Conservation (phyloP, 2,113 vertebrate genomes). For the Pteronura brasiliensis region DNA sequence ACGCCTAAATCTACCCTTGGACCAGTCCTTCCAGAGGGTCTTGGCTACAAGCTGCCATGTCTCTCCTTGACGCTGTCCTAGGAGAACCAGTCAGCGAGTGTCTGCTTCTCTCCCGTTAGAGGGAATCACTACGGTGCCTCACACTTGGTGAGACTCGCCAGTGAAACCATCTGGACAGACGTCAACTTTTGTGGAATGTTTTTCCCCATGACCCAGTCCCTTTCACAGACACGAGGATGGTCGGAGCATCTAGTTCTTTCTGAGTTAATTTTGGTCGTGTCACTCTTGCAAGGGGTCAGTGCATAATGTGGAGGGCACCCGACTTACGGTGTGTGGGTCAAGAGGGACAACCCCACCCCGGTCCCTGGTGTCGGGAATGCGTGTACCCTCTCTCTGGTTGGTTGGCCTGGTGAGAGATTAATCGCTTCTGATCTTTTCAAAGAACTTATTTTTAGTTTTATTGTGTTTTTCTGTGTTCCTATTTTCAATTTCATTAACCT, state of each 20-base stretch:
- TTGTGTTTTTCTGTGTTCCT: neutral
- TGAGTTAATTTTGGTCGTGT: neutral
- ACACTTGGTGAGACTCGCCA: neutral
- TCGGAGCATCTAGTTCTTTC: neutral
- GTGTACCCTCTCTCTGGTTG: neutral
- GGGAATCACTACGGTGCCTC: neutral
- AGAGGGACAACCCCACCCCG: neutral
- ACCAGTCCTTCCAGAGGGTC: neutral
- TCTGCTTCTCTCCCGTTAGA: neutral
- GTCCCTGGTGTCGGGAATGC: neutral
- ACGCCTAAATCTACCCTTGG: neutral
- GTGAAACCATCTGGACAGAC: neutral
- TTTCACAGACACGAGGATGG: neutral
- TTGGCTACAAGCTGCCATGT: too few relatives aligned
- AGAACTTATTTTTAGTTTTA: neutral
- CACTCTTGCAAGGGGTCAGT: neutral
- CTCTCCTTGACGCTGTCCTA: too few relatives aligned
- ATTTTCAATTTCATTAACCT: neutral
- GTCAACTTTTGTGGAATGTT: neutral
- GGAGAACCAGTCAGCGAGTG: neutral
- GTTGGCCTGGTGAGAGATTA: neutral
- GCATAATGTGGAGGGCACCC: accelerated
- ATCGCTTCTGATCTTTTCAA: neutral
- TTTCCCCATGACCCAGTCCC: neutral
- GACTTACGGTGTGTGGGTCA: neutral